Evolutionary conservation across 2,113 vertebrate species (phyloP).

Genomic region (Prionailurus viverrinus): DNA sequence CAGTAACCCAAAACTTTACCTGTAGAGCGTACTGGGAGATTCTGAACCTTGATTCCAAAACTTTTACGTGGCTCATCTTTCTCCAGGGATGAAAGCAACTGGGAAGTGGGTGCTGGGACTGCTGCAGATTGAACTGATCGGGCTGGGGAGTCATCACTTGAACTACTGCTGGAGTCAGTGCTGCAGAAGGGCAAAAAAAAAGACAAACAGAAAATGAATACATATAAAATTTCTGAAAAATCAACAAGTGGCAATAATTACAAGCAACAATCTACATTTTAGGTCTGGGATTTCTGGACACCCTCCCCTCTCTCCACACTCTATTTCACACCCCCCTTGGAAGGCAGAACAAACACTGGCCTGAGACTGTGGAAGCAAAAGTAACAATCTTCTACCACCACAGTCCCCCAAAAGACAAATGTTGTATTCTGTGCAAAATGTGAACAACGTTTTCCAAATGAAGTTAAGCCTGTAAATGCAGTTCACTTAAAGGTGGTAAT

Average conservation of each 20-base stretch:
- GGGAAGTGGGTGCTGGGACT: constrained; percentile 95
- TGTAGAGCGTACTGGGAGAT: constrained; percentile 99
- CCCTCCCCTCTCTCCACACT: background rate
- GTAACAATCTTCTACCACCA: background rate
- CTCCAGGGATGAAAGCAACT: constrained; percentile 94
- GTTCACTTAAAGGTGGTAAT: background rate
- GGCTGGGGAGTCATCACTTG: constrained; percentile 97
- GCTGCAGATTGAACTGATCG: constrained; percentile 98
- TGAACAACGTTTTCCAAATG: background rate
- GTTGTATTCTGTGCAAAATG: background rate
- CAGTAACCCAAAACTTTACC: constrained; percentile 85
- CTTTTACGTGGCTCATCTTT: constrained; percentile 99
- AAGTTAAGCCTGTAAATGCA: background rate
- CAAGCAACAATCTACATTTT: background rate
- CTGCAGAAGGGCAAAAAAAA: constrained; percentile 70
- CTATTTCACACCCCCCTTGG: background rate
- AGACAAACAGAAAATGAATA: background rate
- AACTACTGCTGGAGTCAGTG: constrained; percentile 98
- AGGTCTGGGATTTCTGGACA: background rate
- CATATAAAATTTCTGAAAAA: background rate
- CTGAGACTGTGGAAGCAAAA: background rate
- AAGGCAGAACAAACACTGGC: background rate
- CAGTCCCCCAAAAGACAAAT: background rate
- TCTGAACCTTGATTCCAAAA: constrained; percentile 99
- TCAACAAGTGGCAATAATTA: background rate